Base-by-base conservation (phyloP, 2,113 vertebrate species). In the Cricetomys ansorgei region DNA sequence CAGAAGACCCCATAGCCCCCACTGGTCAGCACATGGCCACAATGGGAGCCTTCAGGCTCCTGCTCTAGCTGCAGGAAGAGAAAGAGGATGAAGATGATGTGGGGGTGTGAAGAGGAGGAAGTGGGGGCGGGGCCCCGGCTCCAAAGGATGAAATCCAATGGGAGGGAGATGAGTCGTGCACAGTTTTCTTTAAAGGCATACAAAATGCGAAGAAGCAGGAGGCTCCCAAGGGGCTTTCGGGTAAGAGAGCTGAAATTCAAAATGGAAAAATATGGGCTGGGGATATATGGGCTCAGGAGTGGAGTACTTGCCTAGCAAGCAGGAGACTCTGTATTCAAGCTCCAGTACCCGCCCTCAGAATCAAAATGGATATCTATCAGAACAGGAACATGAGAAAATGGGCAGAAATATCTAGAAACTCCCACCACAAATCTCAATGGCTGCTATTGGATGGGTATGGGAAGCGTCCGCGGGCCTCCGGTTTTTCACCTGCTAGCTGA, bases 171-270 rank as follows among this genome's bases (percentile, higher is more conserved):
- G 59, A 92, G 93, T 88, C 95, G 65, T 94, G 94, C 81, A 95
- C 89, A 94, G 92, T 73, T 91, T 97, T 92, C 92, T 96, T 97
- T 93, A 95, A 97, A 97, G 94, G 92, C 85, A 73, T 37, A 94
- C 88, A 92, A 97, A 96, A 94, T 95, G 96, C 96, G 95, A 95
- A 91, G 95, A 95, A 94, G 92, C 96, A 92, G 96, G 90, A 96
- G 70, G 94, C 72, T 97, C 97, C 96, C 96, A 91, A 91, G 90
- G 96, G 97, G 95, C 94, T 77, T 95, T 92, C 3, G 0, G 88
- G 90, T n/a, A 90, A 96, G 83, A 94, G 80, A 94, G 85, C 88
- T 91, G 93, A 95, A 97, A 96, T 97, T 94, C 95, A 91, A 94
- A 96, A 98, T 96, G 97, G 94, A 97, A 88, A 40, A 31, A 43